Evolutionary conservation across 2,113 vertebrate genomes (phyloP), one percentile per base, ranked within the genome.

Genomic region (Nibea albiflora): DNA sequence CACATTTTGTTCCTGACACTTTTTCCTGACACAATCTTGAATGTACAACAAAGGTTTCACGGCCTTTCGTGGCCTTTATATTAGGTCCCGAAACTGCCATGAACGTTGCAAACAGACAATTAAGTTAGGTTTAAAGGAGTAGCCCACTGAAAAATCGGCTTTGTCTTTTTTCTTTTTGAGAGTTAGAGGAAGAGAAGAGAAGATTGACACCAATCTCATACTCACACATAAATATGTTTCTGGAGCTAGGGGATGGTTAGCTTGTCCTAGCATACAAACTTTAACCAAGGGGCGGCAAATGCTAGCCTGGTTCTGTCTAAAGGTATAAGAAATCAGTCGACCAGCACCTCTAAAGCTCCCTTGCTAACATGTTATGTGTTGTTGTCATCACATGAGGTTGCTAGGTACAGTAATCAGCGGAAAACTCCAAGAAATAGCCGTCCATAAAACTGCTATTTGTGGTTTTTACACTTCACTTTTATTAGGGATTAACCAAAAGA

Each of bases 1-100:
- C 62, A 74, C 63, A 53, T 83, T 62, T 70, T 53, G 26, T 63
- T 77, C 22, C 64, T 54, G 52, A 54, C 68, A 24, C 46, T 53
- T 46, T 6, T 31, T 31, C 31, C 58, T 52, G 53, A 61, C 15
- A 20, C 8, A 24, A 19, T 68, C 74, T 81, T 14, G 52, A 28
- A 52, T 63, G 31, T 67, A 66, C 58, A 62, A 49, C 44, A 47
- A 4, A 14, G 35, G 16, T 71, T 75, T 61, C 28, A 50, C 19
- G 47, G 66, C 62, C 22, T 76, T 60, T 69, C 53, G 26, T 76
- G 44, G 46, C n/a, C 24, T 26, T n/a, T 15, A 22, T 28, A 11
- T 73, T 73, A 19, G 26, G 44, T 56, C 68, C 70, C 17, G 4
- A 24, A 69, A 22, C 17, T 56, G n/a, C n/a, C 49, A 9, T 50